These are phyloP conservation scores for Saguinus midas DNA, from an alignment of 2,113 vertebrate species.

Conservation along the genomic window DNA sequence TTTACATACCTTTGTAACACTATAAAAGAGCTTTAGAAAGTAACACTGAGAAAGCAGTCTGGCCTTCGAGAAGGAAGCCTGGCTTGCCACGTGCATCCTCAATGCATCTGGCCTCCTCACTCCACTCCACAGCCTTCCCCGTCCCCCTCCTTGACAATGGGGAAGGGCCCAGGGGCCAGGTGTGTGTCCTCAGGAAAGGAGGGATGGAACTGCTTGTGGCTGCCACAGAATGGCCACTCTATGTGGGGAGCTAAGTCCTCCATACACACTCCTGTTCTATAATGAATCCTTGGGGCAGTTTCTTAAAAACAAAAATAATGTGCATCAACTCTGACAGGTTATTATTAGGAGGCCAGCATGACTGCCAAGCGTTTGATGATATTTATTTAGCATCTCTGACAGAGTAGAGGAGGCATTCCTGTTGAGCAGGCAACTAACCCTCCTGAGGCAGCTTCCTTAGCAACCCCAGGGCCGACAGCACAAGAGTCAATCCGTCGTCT, in stretches of 20 bases:
- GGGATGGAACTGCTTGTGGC: neutral
- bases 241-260: neutral
- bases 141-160: neutral
- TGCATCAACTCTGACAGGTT: neutral
- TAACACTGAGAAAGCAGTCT: neutral
- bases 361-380: neutral
- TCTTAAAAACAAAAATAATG: neutral
- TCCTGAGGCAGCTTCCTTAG: conserved; percentile 54
- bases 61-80: neutral
- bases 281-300: neutral
- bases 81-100: neutral
- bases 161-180: neutral
- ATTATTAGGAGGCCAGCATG: conserved; percentile 3
- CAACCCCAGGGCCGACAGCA: neutral
- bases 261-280: neutral
- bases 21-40: neutral
- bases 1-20: neutral
- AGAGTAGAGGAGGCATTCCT: conserved; percentile 62
- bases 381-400: conserved; percentile 74
- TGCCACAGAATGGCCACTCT: neutral
- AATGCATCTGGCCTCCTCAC: accelerated
- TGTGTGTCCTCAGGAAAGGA: neutral
- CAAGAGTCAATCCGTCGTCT: conserved; percentile 26
- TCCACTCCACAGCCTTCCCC: accelerated
- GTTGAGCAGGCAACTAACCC: conserved; percentile 8